A percentile compares a stretch with the other conserved stretches of the same genome.
Evolutionary conservation across 2,797 vertebrate genomes (phyloP).

Genomic region (Pipistrellus nathusii): DNA sequence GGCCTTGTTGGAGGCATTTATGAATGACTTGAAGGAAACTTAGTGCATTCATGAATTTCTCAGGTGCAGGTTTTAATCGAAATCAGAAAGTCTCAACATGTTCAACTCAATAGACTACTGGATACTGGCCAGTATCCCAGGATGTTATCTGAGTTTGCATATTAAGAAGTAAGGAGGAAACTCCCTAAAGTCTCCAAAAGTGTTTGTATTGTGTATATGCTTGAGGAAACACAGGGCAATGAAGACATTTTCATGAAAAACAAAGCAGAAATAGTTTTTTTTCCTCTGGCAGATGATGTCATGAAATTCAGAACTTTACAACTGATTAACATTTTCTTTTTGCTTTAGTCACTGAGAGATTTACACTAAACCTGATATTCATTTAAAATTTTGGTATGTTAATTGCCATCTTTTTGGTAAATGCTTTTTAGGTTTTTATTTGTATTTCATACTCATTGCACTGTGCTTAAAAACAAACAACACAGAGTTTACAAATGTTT

Average conservation of each 20-base stretch:
- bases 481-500: slow-evolving; percentile 85
- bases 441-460: not conserved
- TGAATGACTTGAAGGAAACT: slow-evolving; percentile 48
- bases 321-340: slow-evolving; percentile 14
- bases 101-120: not conserved
- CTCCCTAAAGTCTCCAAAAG: not conserved
- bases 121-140: not conserved
- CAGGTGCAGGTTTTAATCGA: slow-evolving; percentile 56
- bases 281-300: not conserved
- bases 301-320: not conserved
- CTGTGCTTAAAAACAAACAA: slow-evolving; percentile 17
- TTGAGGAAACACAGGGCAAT: not conserved
- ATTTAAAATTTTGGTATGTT: not conserved
- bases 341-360: slow-evolving; percentile 32
- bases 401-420: not conserved
- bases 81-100: slow-evolving; percentile 57
- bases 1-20: not conserved
- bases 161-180: slow-evolving; percentile 43
- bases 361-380: not conserved
- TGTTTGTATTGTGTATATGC: not conserved
- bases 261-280: slow-evolving; percentile 13
- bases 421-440: slow-evolving; percentile 44
- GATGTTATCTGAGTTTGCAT: slow-evolving; percentile 16
- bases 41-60: slow-evolving; percentile 34
- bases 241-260: slow-evolving; percentile 44